Base-by-base conservation (phyloP, 2,888 invertebrate species). In the Urechis unicinctus region DNA sequence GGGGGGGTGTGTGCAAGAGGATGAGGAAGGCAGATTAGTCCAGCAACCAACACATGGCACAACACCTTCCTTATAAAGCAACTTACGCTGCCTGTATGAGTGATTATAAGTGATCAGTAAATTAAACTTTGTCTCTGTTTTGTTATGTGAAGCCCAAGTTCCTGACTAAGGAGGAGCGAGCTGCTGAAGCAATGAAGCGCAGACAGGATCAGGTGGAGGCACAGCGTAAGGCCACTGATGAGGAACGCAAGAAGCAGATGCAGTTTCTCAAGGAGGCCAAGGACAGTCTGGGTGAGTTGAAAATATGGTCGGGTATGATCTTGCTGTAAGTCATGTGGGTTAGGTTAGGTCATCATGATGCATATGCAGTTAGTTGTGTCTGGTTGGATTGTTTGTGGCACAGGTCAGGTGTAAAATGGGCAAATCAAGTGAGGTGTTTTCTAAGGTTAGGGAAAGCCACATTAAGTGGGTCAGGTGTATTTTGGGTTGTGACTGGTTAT, bases 141-240 rank as follows among this genome's bases (percentile, higher is more conserved):
- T 36, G 9, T 53, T 22, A 28, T 28, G 28, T 59, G 41, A 64
- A 85, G 82, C 98, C 98, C 0, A 92, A 94, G 30, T 98, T 99
- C 75, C 81, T 98, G 41, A 91, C 93, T 0, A 97, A 96, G 81
- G 95, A 95, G 76, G 92, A 98, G 76, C 83, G 98, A 68, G 91
- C 88, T 0, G 88, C 86, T 0, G 85, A 93, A 69, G 98, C 98
- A 0, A 70, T 99, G 21, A 87, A 89, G 71, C 84, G 89, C 51
- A 83, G 98, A 1, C 89, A 92, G 70, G 89, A 91, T 73, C 89
- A 94, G 79, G 80, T 93, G 0, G 90, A 89, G 41, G 86, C 85
- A 21, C 83, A 91, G 64, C 84, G 87, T 62, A 88, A 86, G 55
- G 82, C 82, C 48, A 84, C 85, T 64, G 87, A 88, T 1, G 86